A percentile compares a stretch with the other conserved stretches of the same genome.
Evolutionary conservation across 2,888 invertebrate species (phyloP).

Genomic region (Drosophila sordidula): DNA sequence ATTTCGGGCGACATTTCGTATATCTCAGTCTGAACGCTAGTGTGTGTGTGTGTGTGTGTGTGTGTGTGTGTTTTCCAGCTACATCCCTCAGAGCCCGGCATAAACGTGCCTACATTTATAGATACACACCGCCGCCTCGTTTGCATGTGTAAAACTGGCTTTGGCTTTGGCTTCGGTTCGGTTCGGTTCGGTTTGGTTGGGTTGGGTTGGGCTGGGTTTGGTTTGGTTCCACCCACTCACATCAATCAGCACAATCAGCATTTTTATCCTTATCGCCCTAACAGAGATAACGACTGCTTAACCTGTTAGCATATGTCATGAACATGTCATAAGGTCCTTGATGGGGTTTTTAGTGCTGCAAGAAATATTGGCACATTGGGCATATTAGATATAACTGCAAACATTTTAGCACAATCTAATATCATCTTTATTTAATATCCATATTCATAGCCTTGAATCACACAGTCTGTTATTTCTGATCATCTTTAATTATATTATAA

Average conservation of each 20-base stretch:
- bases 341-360: not conserved
- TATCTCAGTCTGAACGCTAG: constrained; percentile 11
- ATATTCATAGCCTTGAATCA: too few species aligned
- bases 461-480: too few species aligned
- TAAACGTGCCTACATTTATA: constrained; percentile 52
- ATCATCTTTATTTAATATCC: too few species aligned
- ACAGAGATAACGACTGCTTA: constrained; percentile 26
- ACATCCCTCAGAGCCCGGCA: constrained; percentile 36
- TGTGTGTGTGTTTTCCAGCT: constrained; percentile 25
- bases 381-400: not conserved
- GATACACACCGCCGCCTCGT: constrained; percentile 29
- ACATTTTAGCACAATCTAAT: too few species aligned
- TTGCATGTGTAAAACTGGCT: constrained; percentile 42
- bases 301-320: constrained; percentile 37
- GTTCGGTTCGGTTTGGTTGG: not conserved
- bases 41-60: not conserved
- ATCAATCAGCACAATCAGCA: constrained; percentile 46
- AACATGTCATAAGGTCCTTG: constrained; percentile 3
- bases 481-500: too few species aligned
- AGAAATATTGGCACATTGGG: constrained; percentile 2
- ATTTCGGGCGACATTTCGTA: constrained; percentile 64
- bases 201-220: not conserved
- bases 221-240: constrained; percentile 18
- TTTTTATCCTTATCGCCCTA: constrained; percentile 10
- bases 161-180: not conserved